phyloP scores from a whole-genome alignment of 2,113 vertebrate genomes.

The Odobenus rosmarus region DNA sequence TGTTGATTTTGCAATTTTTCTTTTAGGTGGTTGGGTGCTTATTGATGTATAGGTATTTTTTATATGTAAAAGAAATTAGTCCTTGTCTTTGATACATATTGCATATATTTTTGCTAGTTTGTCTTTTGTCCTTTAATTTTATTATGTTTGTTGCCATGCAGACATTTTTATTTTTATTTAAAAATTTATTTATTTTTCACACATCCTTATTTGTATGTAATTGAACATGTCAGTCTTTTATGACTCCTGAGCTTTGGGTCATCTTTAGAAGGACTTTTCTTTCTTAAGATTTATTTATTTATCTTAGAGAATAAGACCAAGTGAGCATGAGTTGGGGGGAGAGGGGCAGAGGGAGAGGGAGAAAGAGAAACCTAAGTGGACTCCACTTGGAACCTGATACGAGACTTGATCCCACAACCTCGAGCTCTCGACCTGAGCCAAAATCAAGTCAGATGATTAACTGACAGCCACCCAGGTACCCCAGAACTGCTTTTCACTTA shows the following conservation, averaged over 20 bases:
- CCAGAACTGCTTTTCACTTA: not conserved
- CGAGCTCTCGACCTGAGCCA: not conserved
- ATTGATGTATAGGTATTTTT: not conserved
- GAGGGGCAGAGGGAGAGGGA: not conserved
- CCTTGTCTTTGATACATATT: not conserved
- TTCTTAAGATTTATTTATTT: not conserved
- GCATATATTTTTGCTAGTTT: not conserved
- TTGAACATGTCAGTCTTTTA: not conserved
- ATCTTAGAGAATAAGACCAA: not conserved
- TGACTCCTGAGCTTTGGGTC: not conserved
- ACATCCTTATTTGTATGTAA: slow-evolving; percentile 6
- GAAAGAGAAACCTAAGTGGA: not conserved
- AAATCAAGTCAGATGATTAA: not conserved
- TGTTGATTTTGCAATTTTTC: not conserved
- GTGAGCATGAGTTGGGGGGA: not conserved
- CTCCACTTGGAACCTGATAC: not conserved
- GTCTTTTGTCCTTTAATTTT: not conserved
- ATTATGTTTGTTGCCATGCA: not conserved
- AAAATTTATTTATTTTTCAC: not conserved
- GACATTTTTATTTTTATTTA: not conserved
- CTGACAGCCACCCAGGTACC: not conserved
- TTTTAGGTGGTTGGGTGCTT: not conserved
- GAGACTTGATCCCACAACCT: not conserved
- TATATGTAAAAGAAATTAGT: not conserved
- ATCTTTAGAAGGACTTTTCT: not conserved